A percentile compares a stretch with the other conserved stretches of the same genome.
Conservation (phyloP, 2,888 invertebrate species). For the Tetheella fluctuosa region DNA sequence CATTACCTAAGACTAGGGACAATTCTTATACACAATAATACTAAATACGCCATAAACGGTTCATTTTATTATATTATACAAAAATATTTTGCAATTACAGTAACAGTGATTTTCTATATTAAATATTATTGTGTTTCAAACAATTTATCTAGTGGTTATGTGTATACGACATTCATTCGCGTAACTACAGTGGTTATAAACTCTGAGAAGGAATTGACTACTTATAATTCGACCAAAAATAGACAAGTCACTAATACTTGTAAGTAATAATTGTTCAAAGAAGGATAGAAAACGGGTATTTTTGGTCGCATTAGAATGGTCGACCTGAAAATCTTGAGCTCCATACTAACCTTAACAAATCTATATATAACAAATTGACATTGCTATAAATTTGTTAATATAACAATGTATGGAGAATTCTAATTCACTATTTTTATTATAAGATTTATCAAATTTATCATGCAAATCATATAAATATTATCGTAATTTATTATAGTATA, state of each 20-base stretch:
- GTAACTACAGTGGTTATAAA: background rate
- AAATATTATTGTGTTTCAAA: constrained; percentile 28
- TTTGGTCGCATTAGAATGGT: constrained; percentile 15
- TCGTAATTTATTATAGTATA: no score
- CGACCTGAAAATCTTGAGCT: background rate
- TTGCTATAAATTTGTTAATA: constrained; percentile 46
- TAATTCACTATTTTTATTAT: background rate
- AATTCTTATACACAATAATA: constrained; percentile 68
- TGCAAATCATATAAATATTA: no score
- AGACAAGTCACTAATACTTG: no score
- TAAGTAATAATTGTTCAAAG: background rate
- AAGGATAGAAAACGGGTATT: constrained; percentile 17
- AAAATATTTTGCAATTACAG: constrained; percentile 60
- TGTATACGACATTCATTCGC: background rate
- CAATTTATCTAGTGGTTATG: constrained; percentile 25
- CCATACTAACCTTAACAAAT: constrained; percentile 35
- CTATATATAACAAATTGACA: constrained; percentile 47
- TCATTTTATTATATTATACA: constrained; percentile 49
- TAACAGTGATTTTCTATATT: constrained; percentile 55
- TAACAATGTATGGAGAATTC: constrained; percentile 16
- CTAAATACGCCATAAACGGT: constrained; percentile 46
- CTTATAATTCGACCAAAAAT: background rate
- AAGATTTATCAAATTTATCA: no score
- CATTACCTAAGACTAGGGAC: constrained; percentile 77
- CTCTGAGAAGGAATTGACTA: no score